Percentiles rank a stretch among this genome's conserved stretches.
Evolutionary conservation across 2,888 invertebrate genomes (phyloP).

Genomic region (Rotaria sp.): DNA sequence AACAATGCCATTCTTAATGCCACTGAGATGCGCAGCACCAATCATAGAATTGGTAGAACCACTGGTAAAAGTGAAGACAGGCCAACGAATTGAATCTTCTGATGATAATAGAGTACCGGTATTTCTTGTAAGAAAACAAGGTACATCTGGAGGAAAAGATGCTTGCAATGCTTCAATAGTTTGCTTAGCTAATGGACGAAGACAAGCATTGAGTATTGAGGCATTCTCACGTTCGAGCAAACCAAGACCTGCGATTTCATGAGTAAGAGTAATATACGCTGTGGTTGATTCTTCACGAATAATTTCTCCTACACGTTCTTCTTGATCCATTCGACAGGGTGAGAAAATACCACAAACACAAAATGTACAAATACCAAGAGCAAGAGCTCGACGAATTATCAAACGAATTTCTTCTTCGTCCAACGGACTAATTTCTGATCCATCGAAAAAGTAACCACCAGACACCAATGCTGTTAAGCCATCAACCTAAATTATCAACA

Average conservation of each 20-base stretch:
- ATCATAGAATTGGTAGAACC: conserved; percentile 54
- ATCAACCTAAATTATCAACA: not conserved
- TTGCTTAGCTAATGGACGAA: conserved; percentile 46
- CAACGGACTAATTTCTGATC: conserved; percentile 45
- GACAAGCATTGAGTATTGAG: conserved; percentile 49
- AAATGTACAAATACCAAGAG: conserved; percentile 44
- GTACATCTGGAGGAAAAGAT: conserved; percentile 46
- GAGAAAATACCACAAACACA: conserved; percentile 49
- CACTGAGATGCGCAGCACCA: conserved; percentile 49
- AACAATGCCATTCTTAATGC: conserved; percentile 46
- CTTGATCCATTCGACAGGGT: conserved; percentile 46
- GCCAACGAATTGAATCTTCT: conserved; percentile 45
- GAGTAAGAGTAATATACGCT: conserved; percentile 45
- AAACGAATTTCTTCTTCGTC: conserved; percentile 45
- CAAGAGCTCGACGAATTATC: conserved; percentile 41
- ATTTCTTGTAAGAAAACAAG: conserved; percentile 50
- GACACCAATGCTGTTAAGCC: conserved; percentile 1
- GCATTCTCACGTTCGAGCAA: conserved; percentile 52
- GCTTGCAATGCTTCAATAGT: conserved; percentile 46
- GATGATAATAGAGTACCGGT: conserved; percentile 50
- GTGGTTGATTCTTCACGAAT: conserved; percentile 41
- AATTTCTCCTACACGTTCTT: conserved; percentile 43
- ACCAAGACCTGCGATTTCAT: conserved; percentile 47
- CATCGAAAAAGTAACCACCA: conserved; percentile 50
- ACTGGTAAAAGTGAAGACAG: conserved; percentile 49